Evolutionary conservation across 2,888 invertebrate genomes (phyloP).

Genomic region (Encarsia formosa): DNA sequence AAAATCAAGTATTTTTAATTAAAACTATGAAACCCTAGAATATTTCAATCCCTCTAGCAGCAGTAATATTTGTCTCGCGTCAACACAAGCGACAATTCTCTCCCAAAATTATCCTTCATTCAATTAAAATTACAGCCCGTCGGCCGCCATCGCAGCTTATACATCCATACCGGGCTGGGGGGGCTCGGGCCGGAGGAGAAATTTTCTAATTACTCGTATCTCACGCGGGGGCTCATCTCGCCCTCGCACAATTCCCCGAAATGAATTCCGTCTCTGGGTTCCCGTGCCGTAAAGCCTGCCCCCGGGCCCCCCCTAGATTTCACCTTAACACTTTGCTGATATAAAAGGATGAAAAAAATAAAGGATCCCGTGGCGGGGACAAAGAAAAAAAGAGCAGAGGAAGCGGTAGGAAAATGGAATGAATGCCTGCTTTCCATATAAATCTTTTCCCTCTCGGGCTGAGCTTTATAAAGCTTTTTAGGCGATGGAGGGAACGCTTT

Average conservation of each 20-base stretch:
- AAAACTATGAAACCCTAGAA: too few species aligned
- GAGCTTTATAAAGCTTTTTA: constrained; percentile 21
- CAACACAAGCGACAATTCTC: too few species aligned
- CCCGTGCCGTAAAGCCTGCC: constrained; percentile 34
- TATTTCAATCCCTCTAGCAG: too few species aligned
- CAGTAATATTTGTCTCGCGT: too few species aligned
- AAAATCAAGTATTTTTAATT: too few species aligned
- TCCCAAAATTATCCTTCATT: too few species aligned
- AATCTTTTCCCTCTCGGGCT: constrained; percentile 11
- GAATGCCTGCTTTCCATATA: constrained; percentile 19
- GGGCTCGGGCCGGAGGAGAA: too few species aligned
- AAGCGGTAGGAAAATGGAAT: constrained; percentile 21
- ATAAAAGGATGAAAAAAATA: constrained; percentile 18
- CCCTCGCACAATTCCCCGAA: constrained; percentile 13
- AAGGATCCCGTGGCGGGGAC: neutral
- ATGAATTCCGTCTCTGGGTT: constrained; percentile 19
- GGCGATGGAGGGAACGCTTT: constrained; percentile 2
- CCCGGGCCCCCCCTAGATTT: constrained; percentile 28
- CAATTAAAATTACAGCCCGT: too few species aligned
- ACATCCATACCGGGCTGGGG: too few species aligned
- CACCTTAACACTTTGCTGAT: constrained; percentile 29
- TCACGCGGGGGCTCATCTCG: neutral
- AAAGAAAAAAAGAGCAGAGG: constrained; percentile 18
- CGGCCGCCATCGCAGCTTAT: too few species aligned
- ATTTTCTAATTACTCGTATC: constrained; percentile 22